Evolutionary conservation across 35 echinoderm and acorn worm species (phyloP), one percentile per base, ranked within the genome.

Genomic region (Lytechinus variegatus): DNA sequence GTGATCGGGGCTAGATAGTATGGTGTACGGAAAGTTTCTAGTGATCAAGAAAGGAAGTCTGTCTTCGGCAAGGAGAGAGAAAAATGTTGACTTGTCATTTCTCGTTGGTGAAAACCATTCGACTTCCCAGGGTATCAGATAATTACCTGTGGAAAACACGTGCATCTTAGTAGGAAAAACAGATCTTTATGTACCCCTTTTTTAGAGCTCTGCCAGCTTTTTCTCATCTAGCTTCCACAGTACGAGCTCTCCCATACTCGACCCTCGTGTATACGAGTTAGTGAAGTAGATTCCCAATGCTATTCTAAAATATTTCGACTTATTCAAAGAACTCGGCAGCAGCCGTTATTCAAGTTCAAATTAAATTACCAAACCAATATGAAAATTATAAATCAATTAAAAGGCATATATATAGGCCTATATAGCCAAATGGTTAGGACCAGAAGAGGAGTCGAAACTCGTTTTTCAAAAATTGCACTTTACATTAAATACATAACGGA

Each of bases 141-240:
- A 79, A 79, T 79, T 79, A 79, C 66, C 66, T 79, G 66, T 79
- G 66, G 19, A n/a, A 79, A 79, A 79, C 66, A 79, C 66, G 66
- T 79, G 66, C 66, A 79, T 24, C 19, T 79, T 16, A 79, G 66
- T 79, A 71, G 61, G 12, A 16, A 6, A 21, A 79, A n/a, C n/a
- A 16, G 66, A 79, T n/a, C 3, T 79, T 21, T 71, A 79, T 79
- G 8, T 24, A 79, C 66, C 66, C 66, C 66, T 79, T 79, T 24
- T 24, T 7, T 44, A 44, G 33, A 44, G 21, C 66, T 79, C 14
- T 24, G 66, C 4, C 21, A 24, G 21, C 66, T 79, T 16, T 19
- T 79, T 19, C 66, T 24, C 12, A n/a, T 19, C 66, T 79, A 24
- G 6, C 66, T 24, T 44, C 33, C 0, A 44, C 33, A 44, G 33